A percentile compares a stretch with the other conserved stretches of the same genome.
phyloP scores from a whole-genome alignment of 2,888 invertebrate genomes.

The Lasioglossum villosulum region DNA sequence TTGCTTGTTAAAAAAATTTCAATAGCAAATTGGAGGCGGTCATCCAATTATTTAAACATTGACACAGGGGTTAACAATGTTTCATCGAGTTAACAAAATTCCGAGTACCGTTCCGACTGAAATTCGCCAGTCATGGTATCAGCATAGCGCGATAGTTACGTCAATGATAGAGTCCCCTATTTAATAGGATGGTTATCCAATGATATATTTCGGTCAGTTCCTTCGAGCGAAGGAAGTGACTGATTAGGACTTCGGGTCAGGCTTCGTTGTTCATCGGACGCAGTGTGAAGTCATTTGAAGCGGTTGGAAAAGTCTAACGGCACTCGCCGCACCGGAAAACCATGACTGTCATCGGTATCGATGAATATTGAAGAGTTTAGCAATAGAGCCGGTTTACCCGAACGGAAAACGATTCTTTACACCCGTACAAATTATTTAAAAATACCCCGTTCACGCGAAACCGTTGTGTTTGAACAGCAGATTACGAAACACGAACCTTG shows the following conservation, averaged over 20 bases:
- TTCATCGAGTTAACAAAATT: neutral
- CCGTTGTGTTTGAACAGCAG: neutral
- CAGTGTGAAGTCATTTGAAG: neutral
- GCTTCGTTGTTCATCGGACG: conserved; percentile 33
- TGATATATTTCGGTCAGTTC: conserved; percentile 41
- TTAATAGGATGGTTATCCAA: conserved; percentile 33
- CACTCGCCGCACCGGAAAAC: neutral
- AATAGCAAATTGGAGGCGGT: too few species aligned
- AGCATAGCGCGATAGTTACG: neutral
- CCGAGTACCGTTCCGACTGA: neutral
- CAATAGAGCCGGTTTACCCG: neutral
- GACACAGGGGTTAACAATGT: neutral
- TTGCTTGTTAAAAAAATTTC: neutral
- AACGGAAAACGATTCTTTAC: neutral
- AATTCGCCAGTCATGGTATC: neutral
- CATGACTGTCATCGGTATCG: neutral
- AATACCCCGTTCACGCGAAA: neutral
- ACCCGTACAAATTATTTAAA: neutral
- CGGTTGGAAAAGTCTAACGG: conserved; percentile 35
- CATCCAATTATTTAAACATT: too few species aligned
- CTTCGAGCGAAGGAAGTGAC: conserved; percentile 40
- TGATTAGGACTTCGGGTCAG: conserved; percentile 42
- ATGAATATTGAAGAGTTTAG: neutral
- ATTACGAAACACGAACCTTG: conserved; percentile 8
- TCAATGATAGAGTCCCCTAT: conserved; percentile 19